phyloP scores from a whole-genome alignment of 1,140 invertebrate genomes.

The Brachionus plicatilis region DNA sequence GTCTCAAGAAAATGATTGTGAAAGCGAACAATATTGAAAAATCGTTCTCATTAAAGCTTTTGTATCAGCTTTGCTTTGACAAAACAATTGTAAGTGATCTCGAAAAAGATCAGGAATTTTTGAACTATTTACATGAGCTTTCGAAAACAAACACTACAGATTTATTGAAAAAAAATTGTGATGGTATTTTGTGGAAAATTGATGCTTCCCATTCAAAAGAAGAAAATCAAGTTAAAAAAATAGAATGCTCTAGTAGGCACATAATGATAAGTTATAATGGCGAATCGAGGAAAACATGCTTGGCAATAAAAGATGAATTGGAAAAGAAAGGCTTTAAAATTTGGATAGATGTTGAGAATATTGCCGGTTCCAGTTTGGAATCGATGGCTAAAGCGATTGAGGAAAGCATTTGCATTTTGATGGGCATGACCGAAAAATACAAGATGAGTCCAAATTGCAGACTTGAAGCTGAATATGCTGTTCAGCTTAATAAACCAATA shows the following conservation, averaged over 20 bases:
- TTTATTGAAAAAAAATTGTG: background rate
- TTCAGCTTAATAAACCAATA: conserved; percentile 46
- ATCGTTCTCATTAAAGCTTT: background rate
- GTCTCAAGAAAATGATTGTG: background rate
- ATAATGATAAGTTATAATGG: conserved; percentile 24
- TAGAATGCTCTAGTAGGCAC: background rate
- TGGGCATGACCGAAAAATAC: conserved; percentile 43
- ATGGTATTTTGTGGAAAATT: conserved; percentile 26
- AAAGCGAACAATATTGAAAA: background rate
- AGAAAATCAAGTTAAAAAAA: background rate
- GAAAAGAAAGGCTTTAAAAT: conserved; percentile 18
- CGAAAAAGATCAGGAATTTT: background rate
- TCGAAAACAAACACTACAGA: background rate
- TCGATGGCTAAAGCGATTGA: conserved; percentile 55
- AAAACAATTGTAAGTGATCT: background rate
- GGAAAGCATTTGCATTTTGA: conserved; percentile 47
- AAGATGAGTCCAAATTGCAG: conserved; percentile 31
- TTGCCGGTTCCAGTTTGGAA: conserved; percentile 46
- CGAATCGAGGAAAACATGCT: background rate
- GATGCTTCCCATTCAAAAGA: background rate
- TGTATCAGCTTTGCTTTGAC: background rate
- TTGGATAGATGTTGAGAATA: conserved; percentile 45
- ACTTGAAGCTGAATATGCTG: conserved; percentile 50
- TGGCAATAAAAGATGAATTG: background rate
- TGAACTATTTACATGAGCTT: background rate